These are phyloP conservation scores for Helleia helle DNA, from an alignment of 2,888 invertebrate genomes.

Conservation along the genomic window DNA sequence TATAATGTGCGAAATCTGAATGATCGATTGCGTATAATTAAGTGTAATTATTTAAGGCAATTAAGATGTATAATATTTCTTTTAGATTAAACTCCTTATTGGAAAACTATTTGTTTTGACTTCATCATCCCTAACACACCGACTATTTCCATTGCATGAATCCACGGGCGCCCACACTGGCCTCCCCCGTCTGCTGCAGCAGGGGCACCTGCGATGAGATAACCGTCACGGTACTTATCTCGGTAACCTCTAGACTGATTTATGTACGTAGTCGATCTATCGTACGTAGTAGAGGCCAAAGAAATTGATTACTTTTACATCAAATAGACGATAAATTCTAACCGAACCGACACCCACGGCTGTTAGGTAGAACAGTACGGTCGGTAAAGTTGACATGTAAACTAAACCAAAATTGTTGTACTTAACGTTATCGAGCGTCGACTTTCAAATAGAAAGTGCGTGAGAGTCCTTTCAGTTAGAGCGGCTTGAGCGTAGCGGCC, in stretches of 20 bases:
- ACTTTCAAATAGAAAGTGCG: constrained; percentile 44
- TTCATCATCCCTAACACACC: constrained; percentile 18
- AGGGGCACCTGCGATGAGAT: background rate
- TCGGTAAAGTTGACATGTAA: constrained; percentile 11
- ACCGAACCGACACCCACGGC: constrained; percentile 11
- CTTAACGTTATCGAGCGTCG: constrained; percentile 36
- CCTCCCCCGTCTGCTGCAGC: constrained; percentile 2
- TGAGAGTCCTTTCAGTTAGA: constrained; percentile 49
- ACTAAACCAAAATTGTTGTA: constrained; percentile 17
- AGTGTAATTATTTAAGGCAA: constrained; percentile 23
- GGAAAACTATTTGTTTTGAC: constrained; percentile 37
- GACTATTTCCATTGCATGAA: constrained; percentile 1
- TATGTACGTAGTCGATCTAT: background rate
- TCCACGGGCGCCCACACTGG: background rate
- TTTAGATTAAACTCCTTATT: constrained; percentile 41
- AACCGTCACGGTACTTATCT: background rate
- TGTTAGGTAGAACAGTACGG: constrained; percentile 18
- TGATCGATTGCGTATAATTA: constrained; percentile 26
- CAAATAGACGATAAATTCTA: constrained; percentile 11
- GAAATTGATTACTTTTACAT: constrained; percentile 8
- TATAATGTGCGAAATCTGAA: constrained; percentile 23
- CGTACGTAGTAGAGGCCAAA: background rate
- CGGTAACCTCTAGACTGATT: background rate
- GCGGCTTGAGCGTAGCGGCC: constrained; percentile 29
- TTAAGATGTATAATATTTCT: constrained; percentile 32